Conservation (phyloP, 1,140 invertebrate species). For the Scaptodrosophila lebanonensis region DNA sequence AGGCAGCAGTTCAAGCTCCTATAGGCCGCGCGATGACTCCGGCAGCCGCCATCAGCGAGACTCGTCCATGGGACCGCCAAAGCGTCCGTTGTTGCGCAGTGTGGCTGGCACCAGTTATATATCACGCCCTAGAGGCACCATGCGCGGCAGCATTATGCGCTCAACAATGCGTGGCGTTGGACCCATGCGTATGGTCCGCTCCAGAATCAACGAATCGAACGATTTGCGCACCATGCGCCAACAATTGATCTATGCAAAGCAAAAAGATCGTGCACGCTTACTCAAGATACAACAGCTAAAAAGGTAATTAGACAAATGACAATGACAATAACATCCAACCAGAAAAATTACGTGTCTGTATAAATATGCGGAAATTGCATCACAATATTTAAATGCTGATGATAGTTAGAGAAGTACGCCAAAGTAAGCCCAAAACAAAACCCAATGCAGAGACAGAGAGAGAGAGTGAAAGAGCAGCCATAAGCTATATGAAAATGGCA, state of each 20-base stretch:
- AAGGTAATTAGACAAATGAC: conserved; percentile 64
- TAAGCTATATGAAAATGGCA: too few species aligned
- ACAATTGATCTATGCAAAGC: conserved; percentile 69
- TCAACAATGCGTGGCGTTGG: conserved; percentile 61
- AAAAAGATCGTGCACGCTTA: conserved; percentile 71
- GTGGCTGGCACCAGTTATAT: conserved; percentile 66
- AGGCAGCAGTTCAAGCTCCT: conserved; percentile 51
- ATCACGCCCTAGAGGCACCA: conserved; percentile 54
- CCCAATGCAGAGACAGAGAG: conserved; percentile 3
- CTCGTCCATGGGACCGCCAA: conserved; percentile 71
- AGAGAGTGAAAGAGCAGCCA: not conserved
- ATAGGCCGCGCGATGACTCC: conserved; percentile 56
- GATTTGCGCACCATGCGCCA: conserved; percentile 73
- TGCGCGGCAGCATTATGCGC: conserved; percentile 59
- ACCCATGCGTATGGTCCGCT: conserved; percentile 60
- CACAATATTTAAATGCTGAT: too few species aligned
- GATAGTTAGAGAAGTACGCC: too few species aligned
- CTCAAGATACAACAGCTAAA: conserved; percentile 74
- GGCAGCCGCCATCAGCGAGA: conserved; percentile 59
- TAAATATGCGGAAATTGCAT: too few species aligned
- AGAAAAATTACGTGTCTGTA: conserved; percentile 3
- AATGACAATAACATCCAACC: conserved; percentile 3
- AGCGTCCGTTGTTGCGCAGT: conserved; percentile 59
- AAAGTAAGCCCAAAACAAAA: conserved; percentile 7
- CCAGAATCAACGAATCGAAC: conserved; percentile 54